Evolutionary conservation across 2,797 vertebrate species (phyloP), one percentile per base, ranked within the genome.

Genomic region (Neosilurus hyrtlii): DNA sequence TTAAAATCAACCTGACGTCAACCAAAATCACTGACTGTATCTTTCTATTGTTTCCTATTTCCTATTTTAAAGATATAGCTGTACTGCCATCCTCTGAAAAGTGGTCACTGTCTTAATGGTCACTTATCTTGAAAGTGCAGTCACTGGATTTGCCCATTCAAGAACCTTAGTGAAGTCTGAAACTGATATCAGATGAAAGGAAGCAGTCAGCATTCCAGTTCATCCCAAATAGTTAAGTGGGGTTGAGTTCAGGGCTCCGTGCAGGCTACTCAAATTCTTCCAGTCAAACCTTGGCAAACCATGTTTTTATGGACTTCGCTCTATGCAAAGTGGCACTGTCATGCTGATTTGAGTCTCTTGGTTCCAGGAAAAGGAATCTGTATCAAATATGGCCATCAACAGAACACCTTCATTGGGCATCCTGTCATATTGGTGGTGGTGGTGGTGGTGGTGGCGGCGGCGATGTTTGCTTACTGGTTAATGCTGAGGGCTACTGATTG

Each of bases 41-140:
- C 22, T 52, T 72, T 72, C 51, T 52, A 72, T 72, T 51, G n/a
- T 73, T 56, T 56, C 54, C 24, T 73, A 30, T 74, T 57, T 75
- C 2, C 22, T 9, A 37, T 75, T 75, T 59, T 15, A 61, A 12
- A 7, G 20, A 4, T 61, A 37, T 59, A 54, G 9, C 52, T 35
- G 8, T 52, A 67, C 61, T 67, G 61, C 80, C 75, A 78, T 66
- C 76, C 80, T 82, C 26, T 76, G 70, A 37, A 67, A 71, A n/a
- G 54, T 59, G 56, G 54, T 75, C 30, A 59, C 30, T 75, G 30
- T 37, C 18, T 14, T 57, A 22, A 9, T 75, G 22, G 20, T 56
- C 5, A 59, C 26, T 54, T 61, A 37, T 59, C 15, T 35, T 74
- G 9, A 9, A 72, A 22, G 1, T 73, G 56, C 15, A 56, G 1